Conservation (phyloP, 2,113 vertebrate species). For the Bambusicola thoracicus region DNA sequence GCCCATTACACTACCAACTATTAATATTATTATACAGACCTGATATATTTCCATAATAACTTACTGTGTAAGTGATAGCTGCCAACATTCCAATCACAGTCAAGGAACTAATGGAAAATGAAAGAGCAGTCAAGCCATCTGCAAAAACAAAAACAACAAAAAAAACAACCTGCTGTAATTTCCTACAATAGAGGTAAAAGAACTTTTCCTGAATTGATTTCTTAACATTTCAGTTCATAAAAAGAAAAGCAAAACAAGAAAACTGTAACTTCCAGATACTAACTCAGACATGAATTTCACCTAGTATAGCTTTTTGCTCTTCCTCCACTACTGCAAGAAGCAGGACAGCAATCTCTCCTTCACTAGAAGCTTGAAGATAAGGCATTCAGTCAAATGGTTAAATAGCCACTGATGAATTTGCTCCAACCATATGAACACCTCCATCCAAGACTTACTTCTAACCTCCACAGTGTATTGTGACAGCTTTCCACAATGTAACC, state of each 20-base stretch:
- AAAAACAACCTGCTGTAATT: neutral
- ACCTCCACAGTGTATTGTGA: neutral
- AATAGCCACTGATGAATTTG: neutral
- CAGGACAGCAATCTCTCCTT: neutral
- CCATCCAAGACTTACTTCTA: neutral
- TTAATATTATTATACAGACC: neutral
- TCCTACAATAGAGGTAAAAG: neutral
- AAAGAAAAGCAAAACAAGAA: neutral
- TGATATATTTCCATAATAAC: slow-evolving; percentile 48
- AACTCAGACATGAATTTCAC: neutral
- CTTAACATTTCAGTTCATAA: neutral
- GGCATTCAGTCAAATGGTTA: neutral
- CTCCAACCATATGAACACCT: neutral
- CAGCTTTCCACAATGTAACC: neutral
- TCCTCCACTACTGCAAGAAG: neutral
- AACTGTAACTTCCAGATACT: neutral
- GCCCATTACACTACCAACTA: rapidly evolving
- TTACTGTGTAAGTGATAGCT: slow-evolving; percentile 97
- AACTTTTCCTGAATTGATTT: neutral
- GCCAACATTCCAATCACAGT: slow-evolving; percentile 99
- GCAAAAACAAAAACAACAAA: slow-evolving; percentile 2
- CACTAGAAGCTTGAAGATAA: neutral
- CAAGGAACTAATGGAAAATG: slow-evolving; percentile 97
- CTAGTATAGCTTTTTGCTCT: neutral
- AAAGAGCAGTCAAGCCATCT: slow-evolving; percentile 94